Evolutionary conservation across 2,888 invertebrate genomes (phyloP), one percentile per base, ranked within the genome.

Genomic region (Geotrupes spiniger): DNA sequence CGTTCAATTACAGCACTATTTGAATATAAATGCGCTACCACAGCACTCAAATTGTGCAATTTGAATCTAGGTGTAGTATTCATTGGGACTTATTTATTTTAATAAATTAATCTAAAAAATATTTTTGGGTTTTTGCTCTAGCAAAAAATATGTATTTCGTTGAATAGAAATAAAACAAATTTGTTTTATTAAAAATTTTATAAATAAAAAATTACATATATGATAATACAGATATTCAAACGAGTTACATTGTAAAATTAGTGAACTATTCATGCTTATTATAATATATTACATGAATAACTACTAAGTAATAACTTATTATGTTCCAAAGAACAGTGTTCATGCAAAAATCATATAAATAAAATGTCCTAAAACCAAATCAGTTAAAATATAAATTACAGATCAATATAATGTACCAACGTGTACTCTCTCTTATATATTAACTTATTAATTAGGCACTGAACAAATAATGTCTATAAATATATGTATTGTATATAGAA

Each of bases 381-480:
- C 14, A 15, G 9, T 42, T 21, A 37, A 36, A 36, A 42, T 29
- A 36, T 9, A 43, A 25, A 42, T 36, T 42, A 42, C 42, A 42
- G 47, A 42, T 46, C 46, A 39, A 40, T 26, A 38, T 26, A 40
- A 29, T 11, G 31, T 33, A 33, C 33, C 12, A 33, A 33, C 11
- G 28, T 49, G 31, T 49, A 31, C 33, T 45, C 36, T 14, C 4
- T 21, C 21, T 47, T 39, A 26, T 36, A 41, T 45, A 36, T 49
- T 31, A 47, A 47, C 47, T 44, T 48, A 49, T 29, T 39, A 33
- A 61, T 64, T 70, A 70, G 69, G 69, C 70, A 70, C 69, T 70
- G 68, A 67, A 69, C 68, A 63, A 69, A 68, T 67, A 68, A 68
- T 63, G 62, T 68, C 64, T 67, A 67, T 66, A 68, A 68, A 67